Evolutionary conservation across 2,888 invertebrate genomes (phyloP), one percentile per base, ranked within the genome.

Genomic region (Andrena minutula): DNA sequence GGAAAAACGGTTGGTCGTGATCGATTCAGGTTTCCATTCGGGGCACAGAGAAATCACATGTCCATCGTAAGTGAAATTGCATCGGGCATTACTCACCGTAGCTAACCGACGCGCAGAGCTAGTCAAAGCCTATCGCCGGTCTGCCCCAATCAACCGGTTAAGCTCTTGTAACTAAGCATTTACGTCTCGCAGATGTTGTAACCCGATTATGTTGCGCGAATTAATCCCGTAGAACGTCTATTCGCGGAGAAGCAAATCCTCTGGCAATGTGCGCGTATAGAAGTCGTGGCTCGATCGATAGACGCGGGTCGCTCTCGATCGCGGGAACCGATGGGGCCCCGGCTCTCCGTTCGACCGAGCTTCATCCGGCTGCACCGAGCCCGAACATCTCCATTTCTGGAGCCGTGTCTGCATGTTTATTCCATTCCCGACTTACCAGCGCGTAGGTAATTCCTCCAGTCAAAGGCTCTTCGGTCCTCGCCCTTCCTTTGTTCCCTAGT

Each of bases 111-210:
- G 41, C 28, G 41, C 53, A 20, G 28, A 58, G 26, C 56, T 47
- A 78, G 73, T 68, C 61, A 75, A 69, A 81, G 64, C 75, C 70
- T 49, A 71, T 71, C 35, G 58, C 56, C 71, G 58, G 65, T 70
- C 56, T 35, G 53, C 66, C 53, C 58, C 66, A 75, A 82, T 82
- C 75, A 81, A 76, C 32, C 64, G 60, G 51, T 82, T 72, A 82
- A 82, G 74, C 82, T 72, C 35, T 79, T 82, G 82, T 82, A 82
- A 76, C 82, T 82, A 82, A 82, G 82, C 76, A 72, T 82, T 82
- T 69, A 74, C 76, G 82, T 82, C 82, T 72, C 76, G 61, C 51
- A 72, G 82, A 63, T 58, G 76, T 20, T 69, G 76, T 82, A 82
- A 82, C 51, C 68, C 72, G 82, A 82, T 82, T 82, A 82, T 76